These are phyloP conservation scores for Mythimna loreyi DNA, from an alignment of 2,888 invertebrate genomes.

Conservation along the genomic window DNA sequence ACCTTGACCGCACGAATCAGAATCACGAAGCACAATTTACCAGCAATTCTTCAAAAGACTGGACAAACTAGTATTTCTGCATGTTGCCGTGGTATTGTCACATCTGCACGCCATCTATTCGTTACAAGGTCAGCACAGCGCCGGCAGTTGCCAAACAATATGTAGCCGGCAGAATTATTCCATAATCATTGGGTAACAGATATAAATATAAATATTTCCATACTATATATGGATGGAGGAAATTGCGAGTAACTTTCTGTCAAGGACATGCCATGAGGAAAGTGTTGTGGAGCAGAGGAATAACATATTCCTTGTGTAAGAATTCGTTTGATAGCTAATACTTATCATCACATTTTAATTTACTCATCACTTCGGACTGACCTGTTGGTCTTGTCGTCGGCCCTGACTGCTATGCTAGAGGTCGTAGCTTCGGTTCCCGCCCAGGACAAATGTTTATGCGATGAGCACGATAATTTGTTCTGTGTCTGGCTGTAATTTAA, in stretches of 20 bases:
- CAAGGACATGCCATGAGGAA: conserved; percentile 16
- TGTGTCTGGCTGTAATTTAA: too few species aligned
- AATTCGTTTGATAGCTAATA: too few species aligned
- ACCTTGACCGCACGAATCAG: conserved; percentile 41
- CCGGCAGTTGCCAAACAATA: conserved; percentile 60
- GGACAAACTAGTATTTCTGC: conserved; percentile 55
- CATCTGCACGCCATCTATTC: conserved; percentile 63
- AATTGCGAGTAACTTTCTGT: conserved; percentile 34
- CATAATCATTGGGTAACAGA: conserved; percentile 49
- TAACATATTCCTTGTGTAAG: neutral
- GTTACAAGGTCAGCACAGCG: conserved; percentile 59
- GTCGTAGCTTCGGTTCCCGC: too few species aligned
- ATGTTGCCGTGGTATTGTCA: conserved; percentile 39
- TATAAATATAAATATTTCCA: conserved; percentile 49
- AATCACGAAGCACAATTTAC: neutral
- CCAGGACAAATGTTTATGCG: too few species aligned
- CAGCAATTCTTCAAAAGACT: conserved; percentile 12
- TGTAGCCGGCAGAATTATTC: conserved; percentile 55
- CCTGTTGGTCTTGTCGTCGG: too few species aligned
- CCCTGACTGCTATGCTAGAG: too few species aligned
- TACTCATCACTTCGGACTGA: too few species aligned
- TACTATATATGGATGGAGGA: conserved; percentile 26
- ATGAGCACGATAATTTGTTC: too few species aligned
- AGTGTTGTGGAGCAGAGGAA: neutral
- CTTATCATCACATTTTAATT: too few species aligned